Percentiles rank a stretch among this genome's conserved stretches.
Conservation (phyloP, 2,888 invertebrate species). For the Noctuana brunneofusca region DNA sequence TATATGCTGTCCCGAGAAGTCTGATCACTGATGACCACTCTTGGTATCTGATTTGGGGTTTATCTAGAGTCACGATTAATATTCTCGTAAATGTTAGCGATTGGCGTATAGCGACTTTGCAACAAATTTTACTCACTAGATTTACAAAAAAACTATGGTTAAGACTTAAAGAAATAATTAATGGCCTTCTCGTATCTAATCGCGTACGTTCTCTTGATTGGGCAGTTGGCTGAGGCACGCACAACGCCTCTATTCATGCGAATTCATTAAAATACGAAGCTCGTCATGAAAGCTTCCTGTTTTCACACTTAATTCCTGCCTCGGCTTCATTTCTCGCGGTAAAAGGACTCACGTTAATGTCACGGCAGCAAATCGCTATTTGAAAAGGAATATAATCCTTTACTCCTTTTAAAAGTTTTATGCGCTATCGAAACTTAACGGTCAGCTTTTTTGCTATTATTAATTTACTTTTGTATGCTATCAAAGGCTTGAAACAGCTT, state of each 20-base stretch:
- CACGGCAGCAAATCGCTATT: slow-evolving; percentile 28
- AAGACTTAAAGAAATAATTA: background rate
- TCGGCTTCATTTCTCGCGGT: slow-evolving; percentile 30
- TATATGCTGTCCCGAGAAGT: too few relatives aligned
- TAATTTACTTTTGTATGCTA: slow-evolving; percentile 15
- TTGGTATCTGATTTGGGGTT: too few relatives aligned
- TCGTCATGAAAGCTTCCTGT: slow-evolving; percentile 34
- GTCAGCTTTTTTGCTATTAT: slow-evolving; percentile 13
- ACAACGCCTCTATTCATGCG: slow-evolving; percentile 29
- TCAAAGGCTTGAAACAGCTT: slow-evolving; percentile 11
- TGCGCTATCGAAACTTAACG: slow-evolving; percentile 21
- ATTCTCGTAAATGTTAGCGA: too few relatives aligned
- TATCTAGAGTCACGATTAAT: too few relatives aligned
- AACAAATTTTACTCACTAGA: too few relatives aligned
- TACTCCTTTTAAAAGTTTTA: slow-evolving; percentile 27
- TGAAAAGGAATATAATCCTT: slow-evolving; percentile 16
- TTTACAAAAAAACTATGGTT: too few relatives aligned
- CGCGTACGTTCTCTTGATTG: background rate
- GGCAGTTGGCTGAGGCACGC: slow-evolving; percentile 8
- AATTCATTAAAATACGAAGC: slow-evolving; percentile 35
- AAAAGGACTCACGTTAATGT: slow-evolving; percentile 31
- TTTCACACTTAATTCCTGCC: slow-evolving; percentile 33
- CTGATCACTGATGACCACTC: too few relatives aligned
- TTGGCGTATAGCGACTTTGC: too few relatives aligned
- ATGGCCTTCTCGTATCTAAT: background rate